Conservation (phyloP, 2,113 vertebrate species). For the Entomyzon cyanotis region DNA sequence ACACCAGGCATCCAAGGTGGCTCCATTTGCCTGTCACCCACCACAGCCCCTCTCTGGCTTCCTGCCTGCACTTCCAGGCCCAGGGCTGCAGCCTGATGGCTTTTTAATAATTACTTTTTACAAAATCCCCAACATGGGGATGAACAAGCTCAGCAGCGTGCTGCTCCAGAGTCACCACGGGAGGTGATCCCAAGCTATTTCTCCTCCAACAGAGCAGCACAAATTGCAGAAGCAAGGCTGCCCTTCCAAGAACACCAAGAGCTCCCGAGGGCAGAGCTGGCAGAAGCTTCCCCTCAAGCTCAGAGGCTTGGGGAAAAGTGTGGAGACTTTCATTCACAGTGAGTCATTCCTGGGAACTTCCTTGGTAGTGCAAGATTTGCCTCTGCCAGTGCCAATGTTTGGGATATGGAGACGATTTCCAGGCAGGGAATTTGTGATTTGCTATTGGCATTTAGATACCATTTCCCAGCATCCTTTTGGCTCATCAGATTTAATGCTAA, state of each 20-base stretch:
- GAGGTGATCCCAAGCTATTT: background rate
- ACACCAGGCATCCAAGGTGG: background rate
- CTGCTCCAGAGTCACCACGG: background rate
- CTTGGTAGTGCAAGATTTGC: background rate
- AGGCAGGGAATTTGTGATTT: background rate
- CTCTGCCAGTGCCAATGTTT: background rate
- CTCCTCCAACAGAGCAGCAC: background rate
- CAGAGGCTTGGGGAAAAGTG: fast-evolving
- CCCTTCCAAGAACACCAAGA: background rate
- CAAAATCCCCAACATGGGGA: background rate
- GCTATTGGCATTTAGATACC: background rate
- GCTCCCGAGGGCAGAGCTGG: background rate
- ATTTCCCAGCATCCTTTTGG: background rate
- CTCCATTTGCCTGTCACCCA: background rate
- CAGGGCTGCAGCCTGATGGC: background rate
- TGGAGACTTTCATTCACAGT: background rate
- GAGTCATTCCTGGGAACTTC: background rate
- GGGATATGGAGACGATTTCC: background rate
- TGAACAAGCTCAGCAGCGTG: background rate
- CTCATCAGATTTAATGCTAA: background rate
- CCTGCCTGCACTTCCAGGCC: background rate
- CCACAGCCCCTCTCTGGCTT: background rate
- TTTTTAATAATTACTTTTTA: background rate
- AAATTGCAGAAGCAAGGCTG: background rate
- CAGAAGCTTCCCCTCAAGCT: background rate